Base-by-base conservation (phyloP, 2,797 vertebrate genomes). In the Coregonus ussuriensis region DNA sequence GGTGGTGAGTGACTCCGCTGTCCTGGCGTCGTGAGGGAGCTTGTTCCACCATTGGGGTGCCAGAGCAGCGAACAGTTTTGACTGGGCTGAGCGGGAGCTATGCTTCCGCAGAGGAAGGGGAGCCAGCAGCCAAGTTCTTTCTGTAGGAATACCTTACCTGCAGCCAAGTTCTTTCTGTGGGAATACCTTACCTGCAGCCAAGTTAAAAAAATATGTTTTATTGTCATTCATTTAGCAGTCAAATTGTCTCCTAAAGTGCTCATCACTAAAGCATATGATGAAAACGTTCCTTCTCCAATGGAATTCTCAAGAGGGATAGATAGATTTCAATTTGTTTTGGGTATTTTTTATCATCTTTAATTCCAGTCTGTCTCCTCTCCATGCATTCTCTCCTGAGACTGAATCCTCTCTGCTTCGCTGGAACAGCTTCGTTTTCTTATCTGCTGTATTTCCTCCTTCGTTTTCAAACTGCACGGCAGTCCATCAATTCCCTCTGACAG, bases 401-500 rank as follows among this genome's bases (percentile, higher is more conserved):
- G 74, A 79, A 84, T 82, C 47, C 79, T 82, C 71, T 65, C 76
- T 72, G 77, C 79, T 82, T 85, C 82, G 78, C 79, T 82, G 77
- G 79, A 78, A 77, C 33, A 66, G 81, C 76, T 73, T 84, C 77
- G 83, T 78, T 89, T 80, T 83, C 72, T 85, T 87, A 86, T 91
- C 84, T 84, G 76, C 78, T 79, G 75, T 78, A 73, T 79, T 73
- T 82, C 79, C 75, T 80, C 71, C 74, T 70, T 37, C 41, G 41
- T 86, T 83, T 86, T 80, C 77, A 76, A 84, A 75, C 81, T 67
- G 35, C 77, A 77, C 41, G 41, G 80, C 82, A 82, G 79, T 82
- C 84, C 79, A 87, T 88, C 85, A 88, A 81, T 84, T 85, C 66
- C 79, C 72, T 62, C 59, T 83, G 84, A 85, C 84, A 84, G 74